Evolutionary conservation across 2,113 vertebrate species (phyloP), one percentile per base, ranked within the genome.

Genomic region (Albula goreensis): DNA sequence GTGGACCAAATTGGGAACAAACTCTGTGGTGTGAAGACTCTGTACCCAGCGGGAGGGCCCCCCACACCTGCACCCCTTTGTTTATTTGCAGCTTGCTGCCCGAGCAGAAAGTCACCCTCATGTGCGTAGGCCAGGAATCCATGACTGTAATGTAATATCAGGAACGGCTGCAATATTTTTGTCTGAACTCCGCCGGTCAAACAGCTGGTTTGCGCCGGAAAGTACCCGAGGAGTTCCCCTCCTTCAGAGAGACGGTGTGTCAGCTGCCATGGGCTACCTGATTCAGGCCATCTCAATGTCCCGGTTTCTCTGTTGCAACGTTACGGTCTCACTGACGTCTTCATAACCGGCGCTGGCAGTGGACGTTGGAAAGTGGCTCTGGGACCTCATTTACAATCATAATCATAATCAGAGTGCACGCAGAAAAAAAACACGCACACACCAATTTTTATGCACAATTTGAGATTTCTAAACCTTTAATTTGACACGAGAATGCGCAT

Each of bases 131-230:
- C 85, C 70, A 49, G 17, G 83, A 82, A 89, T 60, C 80, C 57
- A 56, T 66, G 86, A 8, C 53, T 82, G 86, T 81, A 85, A 83
- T 82, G 81, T 78, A 85, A 83, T 87, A 91, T 89, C 77, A 90
- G 90, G 87, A 90, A 90, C 81, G 80, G 79, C 25, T 8, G 85
- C 89, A 49, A 88, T 81, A 19, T 74, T 8, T 74, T 83, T 88
- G 83, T 85, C 87, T 80, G n/a, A 83, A 80, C 85, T 52, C 31
- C 31, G 17, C 56, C 53, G 66, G 82, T 92, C 83, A 87, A 86
- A 87, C 48, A 12, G 17, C 3, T 5, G 50, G 87, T 57, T 85
- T 87, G 83, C 88, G 83, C 88, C 85, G 86, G 83, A 41, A 22
- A 63, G 9, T 12, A 51, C 80, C 12, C 22, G 15, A 81, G 49